A percentile compares a stretch with the other conserved stretches of the same genome.
phyloP scores from a whole-genome alignment of 1,140 invertebrate species.

The Venturia canescens region DNA sequence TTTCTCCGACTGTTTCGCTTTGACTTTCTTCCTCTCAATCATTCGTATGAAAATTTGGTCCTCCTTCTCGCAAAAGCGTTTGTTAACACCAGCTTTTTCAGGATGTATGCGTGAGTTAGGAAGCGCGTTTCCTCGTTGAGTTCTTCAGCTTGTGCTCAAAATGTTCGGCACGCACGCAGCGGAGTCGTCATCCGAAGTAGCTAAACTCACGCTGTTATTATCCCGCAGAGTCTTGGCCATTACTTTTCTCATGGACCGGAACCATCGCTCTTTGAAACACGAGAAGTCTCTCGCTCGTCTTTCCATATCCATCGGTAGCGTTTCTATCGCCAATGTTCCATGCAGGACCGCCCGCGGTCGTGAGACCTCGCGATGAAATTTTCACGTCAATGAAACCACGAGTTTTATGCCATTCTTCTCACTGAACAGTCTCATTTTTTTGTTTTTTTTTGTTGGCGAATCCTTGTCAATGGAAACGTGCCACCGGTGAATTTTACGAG shows the following conservation, averaged over 20 bases:
- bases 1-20: not conserved
- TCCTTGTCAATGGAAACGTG: slow-evolving; percentile 25
- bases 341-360: not conserved
- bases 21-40: not conserved
- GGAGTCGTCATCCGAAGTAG: slow-evolving; percentile 10
- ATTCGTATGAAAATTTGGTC: slow-evolving; percentile 4
- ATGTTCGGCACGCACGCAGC: not conserved
- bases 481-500: not conserved
- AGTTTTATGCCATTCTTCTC: not conserved
- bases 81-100: slow-evolving; percentile 2
- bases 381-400: slow-evolving; percentile 22
- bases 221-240: not conserved
- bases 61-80: not conserved
- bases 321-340: not conserved
- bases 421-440: not conserved
- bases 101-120: slow-evolving; percentile 1
- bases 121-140: not conserved
- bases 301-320: not conserved
- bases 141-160: not conserved
- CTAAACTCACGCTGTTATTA: not conserved
- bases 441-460: not conserved
- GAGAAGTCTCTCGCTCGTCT: slow-evolving; percentile 24
- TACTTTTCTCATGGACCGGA: slow-evolving; percentile 41
- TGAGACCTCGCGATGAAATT: not conserved
- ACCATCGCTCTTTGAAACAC: slow-evolving; percentile 45